phyloP scores from a whole-genome alignment of 2,888 invertebrate genomes.

The Kryphioiulus occultus region DNA sequence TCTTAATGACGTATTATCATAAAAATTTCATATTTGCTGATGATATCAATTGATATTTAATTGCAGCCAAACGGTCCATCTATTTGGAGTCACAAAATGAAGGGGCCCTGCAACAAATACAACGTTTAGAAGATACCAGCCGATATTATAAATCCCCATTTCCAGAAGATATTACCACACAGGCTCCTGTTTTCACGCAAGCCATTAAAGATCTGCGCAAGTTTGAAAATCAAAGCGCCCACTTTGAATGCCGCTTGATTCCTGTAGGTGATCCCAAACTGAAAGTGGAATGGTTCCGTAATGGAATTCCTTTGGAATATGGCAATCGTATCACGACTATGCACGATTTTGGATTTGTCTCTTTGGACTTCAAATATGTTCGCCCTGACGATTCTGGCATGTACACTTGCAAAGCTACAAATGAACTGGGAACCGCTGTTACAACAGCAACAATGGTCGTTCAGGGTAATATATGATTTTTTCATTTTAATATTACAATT shows the following conservation, averaged over 20 bases:
- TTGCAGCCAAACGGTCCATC: slow-evolving; percentile 76
- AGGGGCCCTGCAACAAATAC: slow-evolving; percentile 79
- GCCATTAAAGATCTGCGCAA: slow-evolving; percentile 86
- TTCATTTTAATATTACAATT: background rate
- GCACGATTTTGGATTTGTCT: slow-evolving; percentile 98
- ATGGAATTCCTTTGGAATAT: slow-evolving; percentile 89
- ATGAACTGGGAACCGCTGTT: slow-evolving; percentile 93
- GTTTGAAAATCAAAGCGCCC: slow-evolving; percentile 89
- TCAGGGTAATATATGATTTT: slow-evolving; percentile 63
- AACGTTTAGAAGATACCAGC: slow-evolving; percentile 81
- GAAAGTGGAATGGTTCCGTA: slow-evolving; percentile 92
- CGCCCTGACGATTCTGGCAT: slow-evolving; percentile 96
- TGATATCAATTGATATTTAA: slow-evolving; percentile 16
- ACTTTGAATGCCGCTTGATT: slow-evolving; percentile 91
- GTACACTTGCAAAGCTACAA: slow-evolving; percentile 89
- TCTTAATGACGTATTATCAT: background rate
- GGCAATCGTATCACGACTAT: slow-evolving; percentile 77
- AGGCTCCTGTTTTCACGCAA: slow-evolving; percentile 91
- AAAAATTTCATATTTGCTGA: background rate
- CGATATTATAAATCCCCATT: slow-evolving; percentile 76
- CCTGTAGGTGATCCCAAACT: slow-evolving; percentile 92
- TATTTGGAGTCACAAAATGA: slow-evolving; percentile 89
- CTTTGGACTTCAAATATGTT: slow-evolving; percentile 91
- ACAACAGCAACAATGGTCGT: slow-evolving; percentile 91
- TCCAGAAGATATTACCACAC: slow-evolving; percentile 80